Evolutionary conservation across 1,140 invertebrate genomes (phyloP), one percentile per base, ranked within the genome.

Genomic region (Neoseiulus cucumeris): DNA sequence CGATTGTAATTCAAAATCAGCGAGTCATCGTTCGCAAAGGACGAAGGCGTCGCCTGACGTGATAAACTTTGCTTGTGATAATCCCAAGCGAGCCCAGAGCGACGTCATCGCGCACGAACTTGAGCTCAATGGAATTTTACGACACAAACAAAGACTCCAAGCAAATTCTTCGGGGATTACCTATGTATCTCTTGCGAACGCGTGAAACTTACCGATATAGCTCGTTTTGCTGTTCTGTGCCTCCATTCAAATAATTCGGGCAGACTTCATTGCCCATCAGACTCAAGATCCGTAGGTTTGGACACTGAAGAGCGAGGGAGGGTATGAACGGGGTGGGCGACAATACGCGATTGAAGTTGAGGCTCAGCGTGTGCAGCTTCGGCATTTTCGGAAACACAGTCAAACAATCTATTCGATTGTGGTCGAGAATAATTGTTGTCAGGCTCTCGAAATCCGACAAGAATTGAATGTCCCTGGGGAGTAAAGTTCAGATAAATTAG

Each of bases 181-280:
- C n/a, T n/a, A n/a, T n/a, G n/a, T n/a, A n/a, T n/a, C n/a, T n/a
- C n/a, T n/a, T n/a, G n/a, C n/a, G n/a, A n/a, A n/a, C n/a, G n/a
- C n/a, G n/a, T n/a, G n/a, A 2, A 59, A 59, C 51, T 17, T 20
- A 59, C 51, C 51, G 25, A 59, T 59, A 59, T n/a, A 59, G 51
- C 22, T 59, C 51, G 22, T 59, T 59, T 59, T 59, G 51, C 9
- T 59, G 51, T 25, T 59, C 51, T 2, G 51, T 59, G 14, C 51
- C 51, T 17, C 51, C 51, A 20, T 59, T 59, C 14, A 59, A 33
- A 33, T 59, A 59, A 33, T 59, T 59, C 22, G 51, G 51, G 22
- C 51, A 59, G 1, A 59, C 25, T 9, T 59, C 51, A 33, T 59
- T 59, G 9, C n/a, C 51, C 51, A 59, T 59, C 51, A 59, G 17